phyloP scores from a whole-genome alignment of 23 tunicate species.

The Clavelina lepadiformis region DNA sequence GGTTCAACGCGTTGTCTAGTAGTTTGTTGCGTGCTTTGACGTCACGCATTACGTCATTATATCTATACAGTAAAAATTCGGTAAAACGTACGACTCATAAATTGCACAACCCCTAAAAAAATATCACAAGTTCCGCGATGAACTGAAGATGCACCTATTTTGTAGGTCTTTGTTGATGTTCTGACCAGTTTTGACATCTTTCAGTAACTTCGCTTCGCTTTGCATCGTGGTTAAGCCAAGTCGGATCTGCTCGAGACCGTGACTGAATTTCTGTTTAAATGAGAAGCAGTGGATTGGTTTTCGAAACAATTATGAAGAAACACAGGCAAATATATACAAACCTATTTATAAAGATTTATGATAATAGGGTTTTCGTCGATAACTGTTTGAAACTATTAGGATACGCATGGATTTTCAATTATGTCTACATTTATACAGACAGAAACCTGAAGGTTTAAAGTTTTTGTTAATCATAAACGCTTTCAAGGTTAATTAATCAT shows the following conservation, averaged over 20 bases:
- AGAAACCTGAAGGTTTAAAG: too few species aligned
- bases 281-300: too few species aligned
- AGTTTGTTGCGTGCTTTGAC: slow-evolving; percentile 17
- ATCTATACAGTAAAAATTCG: slow-evolving; percentile 19
- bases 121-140: not conserved
- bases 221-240: slow-evolving; percentile 65
- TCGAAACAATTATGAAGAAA: too few species aligned
- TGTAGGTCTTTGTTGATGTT: slow-evolving; percentile 8
- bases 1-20: slow-evolving; percentile 38
- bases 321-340: too few species aligned
- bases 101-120: not conserved
- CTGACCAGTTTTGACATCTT: slow-evolving; percentile 46
- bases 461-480: too few species aligned
- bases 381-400: too few species aligned
- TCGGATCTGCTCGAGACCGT: slow-evolving; percentile 53
- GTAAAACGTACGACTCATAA: not conserved
- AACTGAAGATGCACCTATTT: slow-evolving; percentile 1
- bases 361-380: too few species aligned
- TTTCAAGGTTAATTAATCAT: too few species aligned
- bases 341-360: too few species aligned
- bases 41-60: slow-evolving; percentile 33
- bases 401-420: too few species aligned
- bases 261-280: slow-evolving; percentile 78
- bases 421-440: too few species aligned
- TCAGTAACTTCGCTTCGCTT: slow-evolving; percentile 68